Evolutionary conservation across 2,888 invertebrate species (phyloP), one percentile per base, ranked within the genome.

Genomic region (Hipparchia semele): DNA sequence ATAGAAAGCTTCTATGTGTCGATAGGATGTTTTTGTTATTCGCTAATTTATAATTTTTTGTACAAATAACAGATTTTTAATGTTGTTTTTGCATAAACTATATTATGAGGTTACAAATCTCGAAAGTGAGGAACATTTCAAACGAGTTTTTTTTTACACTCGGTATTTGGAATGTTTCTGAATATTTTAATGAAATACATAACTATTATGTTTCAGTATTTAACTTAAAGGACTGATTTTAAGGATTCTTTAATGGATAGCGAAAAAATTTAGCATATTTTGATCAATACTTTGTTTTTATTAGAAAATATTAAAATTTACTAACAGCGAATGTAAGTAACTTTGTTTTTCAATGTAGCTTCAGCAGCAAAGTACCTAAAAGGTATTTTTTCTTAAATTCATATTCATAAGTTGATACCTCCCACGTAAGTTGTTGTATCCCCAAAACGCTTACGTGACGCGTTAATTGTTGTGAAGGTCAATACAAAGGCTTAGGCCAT

Each of bases 1-100:
- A 70, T 62, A 58, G 70, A 58, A 73, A 68, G 64, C 64, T 71
- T 71, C 56, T 70, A 56, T 8, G 56, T 68, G 64, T 68, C 68
- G 65, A 72, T 69, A 66, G 54, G 59, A 69, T 45, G 39, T 65
- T 70, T 58, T 46, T 54, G 53, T 53, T 33, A 66, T 56, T 68
- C 56, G 66, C 54, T 66, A 56, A 54, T 66, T 53, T 66, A 66
- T 66, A 54, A 58, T 64, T 62, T 39, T 67, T 67, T 67, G 67
- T 67, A 67, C 67, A 67, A 58, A 67, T 67, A 53, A 53, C 51
- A 65, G 51, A 58, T 67, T 39, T 67, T 58, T 46, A 67, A 67
- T 58, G 53, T 56, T 67, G 67, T 67, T 67, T 67, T 67, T 58
- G 67, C 67, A 67, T 56, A 67, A 56, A 53, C 65, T 65, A 9